A percentile compares a stretch with the other conserved stretches of the same genome.
These are phyloP conservation scores for Diabrotica virgifera DNA, from an alignment of 1,140 invertebrate genomes.

Conservation along the genomic window DNA sequence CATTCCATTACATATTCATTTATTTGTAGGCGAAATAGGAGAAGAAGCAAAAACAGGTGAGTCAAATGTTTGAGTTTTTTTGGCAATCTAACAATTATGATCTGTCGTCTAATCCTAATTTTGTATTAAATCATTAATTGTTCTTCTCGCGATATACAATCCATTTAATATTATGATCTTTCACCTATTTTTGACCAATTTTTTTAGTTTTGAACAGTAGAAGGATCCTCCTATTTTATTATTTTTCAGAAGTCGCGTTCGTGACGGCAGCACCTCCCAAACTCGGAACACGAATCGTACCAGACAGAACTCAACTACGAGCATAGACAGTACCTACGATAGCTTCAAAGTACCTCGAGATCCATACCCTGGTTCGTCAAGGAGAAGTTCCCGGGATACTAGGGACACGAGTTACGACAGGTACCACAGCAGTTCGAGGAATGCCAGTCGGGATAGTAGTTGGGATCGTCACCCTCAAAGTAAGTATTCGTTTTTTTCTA, in stretches of 20 bases:
- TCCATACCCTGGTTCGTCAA: conserved; percentile 8
- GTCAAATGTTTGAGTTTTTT: background rate
- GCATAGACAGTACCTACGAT: conserved; percentile 28
- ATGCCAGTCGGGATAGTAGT: conserved; percentile 41
- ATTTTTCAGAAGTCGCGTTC: conserved; percentile 22
- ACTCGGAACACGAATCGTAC: conserved; percentile 1
- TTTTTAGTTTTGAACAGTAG: no score
- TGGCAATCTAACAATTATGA: no score
- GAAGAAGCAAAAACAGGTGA: conserved; percentile 33
- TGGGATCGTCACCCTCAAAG: conserved; percentile 37
- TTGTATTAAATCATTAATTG: no score
- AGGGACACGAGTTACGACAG: conserved; percentile 41
- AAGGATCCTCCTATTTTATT: background rate
- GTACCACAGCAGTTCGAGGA: conserved; percentile 33
- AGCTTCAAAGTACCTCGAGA: conserved; percentile 42
- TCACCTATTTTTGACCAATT: no score
- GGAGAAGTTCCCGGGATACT: conserved; percentile 22
- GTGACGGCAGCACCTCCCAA: conserved; percentile 8
- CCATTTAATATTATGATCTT: no score
- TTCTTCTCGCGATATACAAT: no score
- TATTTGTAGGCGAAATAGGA: conserved; percentile 32
- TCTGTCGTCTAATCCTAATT: no score
- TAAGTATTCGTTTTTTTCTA: background rate
- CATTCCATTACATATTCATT: conserved; percentile 6
- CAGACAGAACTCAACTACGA: conserved; percentile 25